Evolutionary conservation across 2,888 invertebrate species (phyloP), one percentile per base, ranked within the genome.

Genomic region (Candidula unifasciata): DNA sequence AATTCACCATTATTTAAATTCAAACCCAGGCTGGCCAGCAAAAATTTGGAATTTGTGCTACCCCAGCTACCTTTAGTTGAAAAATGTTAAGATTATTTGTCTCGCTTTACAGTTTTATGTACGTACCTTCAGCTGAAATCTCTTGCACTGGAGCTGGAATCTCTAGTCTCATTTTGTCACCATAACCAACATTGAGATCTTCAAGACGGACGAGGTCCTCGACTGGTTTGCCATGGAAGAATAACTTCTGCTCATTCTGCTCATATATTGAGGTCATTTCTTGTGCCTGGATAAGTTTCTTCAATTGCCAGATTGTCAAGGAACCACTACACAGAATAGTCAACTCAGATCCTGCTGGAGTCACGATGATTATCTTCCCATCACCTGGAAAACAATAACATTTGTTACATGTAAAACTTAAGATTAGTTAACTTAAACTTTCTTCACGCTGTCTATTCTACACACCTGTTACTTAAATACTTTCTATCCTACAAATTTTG

Each of bases 261-360:
- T 57, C 73, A 13, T 84, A 79, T 0, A 30, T 30, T 30, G 79
- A 82, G 13, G 54, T 80, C 27, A 84, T 82, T 30, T 84, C 82
- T 37, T 54, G 54, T 44, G 80, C 77, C 5, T 30, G 21, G 27
- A 82, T 68, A 33, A 60, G 21, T 54, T 68, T 80, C 86, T 87
- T 87, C 37, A 87, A 66, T 0, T 87, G 82, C 2, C 3, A 52
- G 6, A 88, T 76, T 66, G 86, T 87, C 10, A 24, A 21, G 0
- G 13, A 64, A n/a, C 37, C 35, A 21, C 37, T 33, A 35, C 73
- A 73, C 2, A 35, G 21, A 35, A 73, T 24, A 6, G 73, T 73
- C 35, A 73, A 18, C 21, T 30, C 24, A 2, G 13, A 21, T 6
- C 84, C 84, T 27, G 78, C 84, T 24, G 81, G 33, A 18, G 78